Conservation (phyloP, 2,888 invertebrate species). For the Agrilus cyanescens region DNA sequence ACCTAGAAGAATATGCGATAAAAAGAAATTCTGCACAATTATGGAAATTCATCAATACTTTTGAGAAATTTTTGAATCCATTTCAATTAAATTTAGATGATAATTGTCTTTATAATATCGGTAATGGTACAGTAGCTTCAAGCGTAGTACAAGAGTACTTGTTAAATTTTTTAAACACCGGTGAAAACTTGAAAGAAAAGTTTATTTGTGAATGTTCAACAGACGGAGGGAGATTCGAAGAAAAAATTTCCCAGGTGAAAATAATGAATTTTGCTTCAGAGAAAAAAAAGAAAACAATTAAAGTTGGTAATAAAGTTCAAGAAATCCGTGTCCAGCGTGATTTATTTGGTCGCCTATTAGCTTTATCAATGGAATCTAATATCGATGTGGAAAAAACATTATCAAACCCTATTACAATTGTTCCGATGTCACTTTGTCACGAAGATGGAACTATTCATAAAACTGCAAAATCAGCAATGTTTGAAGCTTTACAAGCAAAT, state of each 20-base stretch:
- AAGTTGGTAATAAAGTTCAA: constrained; percentile 6
- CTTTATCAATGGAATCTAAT: constrained; percentile 11
- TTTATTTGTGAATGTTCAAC: constrained; percentile 8
- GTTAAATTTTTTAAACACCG: constrained; percentile 7
- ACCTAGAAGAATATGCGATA: constrained; percentile 11
- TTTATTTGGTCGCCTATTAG: constrained; percentile 11
- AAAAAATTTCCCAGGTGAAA: constrained; percentile 4
- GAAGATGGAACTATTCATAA: constrained; percentile 19
- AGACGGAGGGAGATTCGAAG: constrained; percentile 4
- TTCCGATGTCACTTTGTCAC: constrained; percentile 20
- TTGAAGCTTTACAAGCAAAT: constrained; percentile 13
- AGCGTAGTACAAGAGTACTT: constrained; percentile 6
- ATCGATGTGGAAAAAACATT: constrained; percentile 14
- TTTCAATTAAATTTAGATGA: constrained; percentile 7
- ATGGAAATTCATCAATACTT: constrained; percentile 8
- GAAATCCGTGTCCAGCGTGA: constrained; percentile 11
- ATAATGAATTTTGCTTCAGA: constrained; percentile 2
- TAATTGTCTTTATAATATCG: constrained; percentile 10
- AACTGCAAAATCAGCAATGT: constrained; percentile 21
- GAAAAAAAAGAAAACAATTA: constrained; percentile 9
- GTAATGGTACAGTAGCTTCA: constrained; percentile 11
- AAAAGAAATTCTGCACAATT: constrained; percentile 8
- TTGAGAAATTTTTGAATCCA: constrained; percentile 11
- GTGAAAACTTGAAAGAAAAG: constrained; percentile 7
- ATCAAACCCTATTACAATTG: constrained; percentile 12